phyloP scores from a whole-genome alignment of 2,797 vertebrate species.

The Rousettus madagascariensis region DNA sequence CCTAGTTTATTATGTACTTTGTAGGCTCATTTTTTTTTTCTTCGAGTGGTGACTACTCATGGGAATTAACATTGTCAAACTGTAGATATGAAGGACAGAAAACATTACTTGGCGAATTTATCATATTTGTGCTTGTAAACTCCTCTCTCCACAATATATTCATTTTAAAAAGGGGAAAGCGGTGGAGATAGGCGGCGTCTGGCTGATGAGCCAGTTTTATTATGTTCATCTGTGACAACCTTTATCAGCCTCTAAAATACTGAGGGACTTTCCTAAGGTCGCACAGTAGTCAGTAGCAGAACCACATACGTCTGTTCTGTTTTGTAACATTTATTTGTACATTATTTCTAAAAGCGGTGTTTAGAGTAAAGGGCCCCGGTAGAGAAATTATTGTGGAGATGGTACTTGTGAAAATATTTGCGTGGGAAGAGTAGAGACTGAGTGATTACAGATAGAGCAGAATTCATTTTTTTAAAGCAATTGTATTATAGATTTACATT shows the following conservation, averaged over 20 bases:
- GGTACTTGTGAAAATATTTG: neutral
- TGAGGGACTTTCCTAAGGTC: neutral
- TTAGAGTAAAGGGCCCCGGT: neutral
- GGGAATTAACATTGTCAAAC: neutral
- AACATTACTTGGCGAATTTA: neutral
- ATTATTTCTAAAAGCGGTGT: slow-evolving; percentile 21
- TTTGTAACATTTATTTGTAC: neutral
- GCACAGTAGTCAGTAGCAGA: neutral
- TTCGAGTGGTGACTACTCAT: neutral
- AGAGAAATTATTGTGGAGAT: slow-evolving; percentile 1
- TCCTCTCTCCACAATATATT: neutral
- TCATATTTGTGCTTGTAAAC: neutral
- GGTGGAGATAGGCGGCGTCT: neutral
- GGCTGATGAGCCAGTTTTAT: neutral
- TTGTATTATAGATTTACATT: neutral
- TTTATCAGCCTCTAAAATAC: neutral
- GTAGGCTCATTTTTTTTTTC: neutral
- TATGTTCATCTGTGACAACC: neutral
- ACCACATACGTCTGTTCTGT: neutral
- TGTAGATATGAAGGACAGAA: neutral
- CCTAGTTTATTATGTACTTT: neutral
- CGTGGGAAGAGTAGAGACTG: neutral
- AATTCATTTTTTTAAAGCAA: neutral
- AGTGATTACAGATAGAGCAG: neutral
- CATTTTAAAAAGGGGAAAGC: neutral